Evolutionary conservation across 1,140 invertebrate genomes (phyloP), one percentile per base, ranked within the genome.

Genomic region (Drosophila busckii): DNA sequence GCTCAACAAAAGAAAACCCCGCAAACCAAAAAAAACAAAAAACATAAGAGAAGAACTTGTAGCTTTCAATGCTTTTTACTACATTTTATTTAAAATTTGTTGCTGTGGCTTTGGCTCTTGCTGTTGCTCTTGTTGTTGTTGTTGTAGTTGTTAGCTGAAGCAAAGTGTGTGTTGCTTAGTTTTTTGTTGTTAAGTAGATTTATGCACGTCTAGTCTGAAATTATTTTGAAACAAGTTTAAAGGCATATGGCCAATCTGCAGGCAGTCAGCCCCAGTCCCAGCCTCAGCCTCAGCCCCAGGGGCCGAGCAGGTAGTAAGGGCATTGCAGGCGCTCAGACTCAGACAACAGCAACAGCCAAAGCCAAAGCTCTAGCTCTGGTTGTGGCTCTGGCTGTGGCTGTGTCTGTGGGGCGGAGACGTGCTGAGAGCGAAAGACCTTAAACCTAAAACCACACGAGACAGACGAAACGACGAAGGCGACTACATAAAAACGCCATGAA

Each of bases 161-260:
- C n/a, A n/a, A n/a, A n/a, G n/a, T n/a, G n/a, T n/a, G n/a, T n/a
- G n/a, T n/a, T n/a, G n/a, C n/a, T n/a, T n/a, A n/a, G n/a, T 46
- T 41, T 65, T 71, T 68, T 65, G 64, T 80, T 80, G 68, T 75
- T 82, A 80, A 80, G 75, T 80, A 82, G 75, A 80, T 80, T 82
- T 82, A 82, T 80, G 75, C 75, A 82, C 69, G 75, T 80, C 75
- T 80, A 82, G 75, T 66, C 75, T 62, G 69, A 82, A 80, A 80
- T 82, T 56, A 80, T 80, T n/a, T 80, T 80, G 75, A 80, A 80
- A 80, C 73, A 82, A 80, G 73, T 80, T 80, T 82, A 73, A 70
- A 60, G 73, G 73, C 64, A 80, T 59, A 78, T 48, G 66, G 58
- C 25, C 73, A 73, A 73, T 69, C 69, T 60, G 42, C 19, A 55